Conservation (phyloP, 2,797 vertebrate genomes). For the Erpetoichthys calabaricus region DNA sequence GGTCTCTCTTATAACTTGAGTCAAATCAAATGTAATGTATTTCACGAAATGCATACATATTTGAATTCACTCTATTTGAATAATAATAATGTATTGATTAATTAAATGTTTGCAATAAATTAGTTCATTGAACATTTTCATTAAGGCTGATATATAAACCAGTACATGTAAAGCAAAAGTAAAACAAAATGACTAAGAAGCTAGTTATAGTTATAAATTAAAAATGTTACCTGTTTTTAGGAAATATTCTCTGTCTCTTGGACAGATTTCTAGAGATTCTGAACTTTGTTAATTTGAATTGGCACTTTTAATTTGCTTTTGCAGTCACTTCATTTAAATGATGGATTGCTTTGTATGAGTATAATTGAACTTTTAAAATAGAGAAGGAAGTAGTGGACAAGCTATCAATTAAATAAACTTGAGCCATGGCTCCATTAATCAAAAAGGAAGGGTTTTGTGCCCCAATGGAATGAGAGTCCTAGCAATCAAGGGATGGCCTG, state of each 20-base stretch:
- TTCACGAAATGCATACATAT: too few relatives aligned
- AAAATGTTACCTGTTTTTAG: slow-evolving; percentile 15
- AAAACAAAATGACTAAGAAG: not conserved
- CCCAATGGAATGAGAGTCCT: slow-evolving; percentile 17
- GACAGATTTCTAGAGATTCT: slow-evolving; percentile 14
- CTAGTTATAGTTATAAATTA: too few relatives aligned
- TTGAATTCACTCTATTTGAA: too few relatives aligned
- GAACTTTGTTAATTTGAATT: slow-evolving; percentile 48
- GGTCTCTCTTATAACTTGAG: too few relatives aligned
- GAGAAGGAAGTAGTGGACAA: slow-evolving; percentile 45
- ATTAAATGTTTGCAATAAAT: too few relatives aligned
- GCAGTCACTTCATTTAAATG: slow-evolving; percentile 48
- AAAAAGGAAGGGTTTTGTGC: slow-evolving; percentile 23
- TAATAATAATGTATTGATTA: too few relatives aligned
- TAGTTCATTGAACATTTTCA: too few relatives aligned
- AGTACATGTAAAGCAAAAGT: not conserved
- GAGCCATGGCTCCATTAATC: slow-evolving; percentile 47
- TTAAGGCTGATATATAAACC: too few relatives aligned
- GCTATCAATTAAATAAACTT: slow-evolving; percentile 51
- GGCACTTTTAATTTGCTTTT: slow-evolving; percentile 56
- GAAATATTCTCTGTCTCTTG: slow-evolving; percentile 16
- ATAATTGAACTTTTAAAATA: slow-evolving; percentile 57
- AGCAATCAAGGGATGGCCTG: slow-evolving; percentile 17
- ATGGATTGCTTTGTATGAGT: slow-evolving; percentile 53
- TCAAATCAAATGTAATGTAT: too few relatives aligned